These are phyloP conservation scores for Acanthosepion pharaonis DNA, from an alignment of 2,888 invertebrate species.

Conservation along the genomic window DNA sequence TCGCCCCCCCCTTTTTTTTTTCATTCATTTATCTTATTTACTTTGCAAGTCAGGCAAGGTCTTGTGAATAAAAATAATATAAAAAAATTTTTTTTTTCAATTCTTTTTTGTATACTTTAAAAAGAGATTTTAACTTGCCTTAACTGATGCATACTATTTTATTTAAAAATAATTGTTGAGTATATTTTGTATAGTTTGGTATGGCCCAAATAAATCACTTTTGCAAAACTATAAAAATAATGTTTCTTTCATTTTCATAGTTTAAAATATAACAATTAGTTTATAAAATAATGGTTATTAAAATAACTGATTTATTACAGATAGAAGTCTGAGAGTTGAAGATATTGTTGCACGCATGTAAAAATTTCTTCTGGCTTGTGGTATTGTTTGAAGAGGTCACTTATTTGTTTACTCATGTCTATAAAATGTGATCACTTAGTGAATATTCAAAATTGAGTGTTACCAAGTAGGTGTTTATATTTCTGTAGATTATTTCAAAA, in stretches of 20 bases:
- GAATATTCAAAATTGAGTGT: neutral
- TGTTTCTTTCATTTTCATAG: neutral
- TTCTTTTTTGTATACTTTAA: too few species aligned
- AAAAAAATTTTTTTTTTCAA: too few species aligned
- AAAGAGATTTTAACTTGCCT: neutral
- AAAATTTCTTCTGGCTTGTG: too few species aligned
- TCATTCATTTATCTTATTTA: neutral
- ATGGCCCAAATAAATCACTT: neutral
- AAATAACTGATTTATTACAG: neutral
- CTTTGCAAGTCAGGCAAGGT: neutral
- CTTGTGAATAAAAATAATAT: neutral
- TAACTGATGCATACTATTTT: neutral
- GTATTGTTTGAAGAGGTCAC: too few species aligned
- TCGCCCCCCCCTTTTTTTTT: neutral
- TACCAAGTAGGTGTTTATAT: neutral
- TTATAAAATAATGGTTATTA: too few species aligned
- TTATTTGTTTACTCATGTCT: neutral
- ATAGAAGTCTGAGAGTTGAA: neutral
- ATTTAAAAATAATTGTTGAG: too few species aligned
- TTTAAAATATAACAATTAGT: neutral
- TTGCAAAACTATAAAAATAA: neutral
- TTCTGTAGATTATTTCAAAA: neutral
- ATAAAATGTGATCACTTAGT: neutral
- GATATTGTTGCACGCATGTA: neutral
- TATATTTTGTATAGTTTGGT: neutral